Conservation (phyloP, 2,797 vertebrate genomes). For the Ceryle rudis region DNA sequence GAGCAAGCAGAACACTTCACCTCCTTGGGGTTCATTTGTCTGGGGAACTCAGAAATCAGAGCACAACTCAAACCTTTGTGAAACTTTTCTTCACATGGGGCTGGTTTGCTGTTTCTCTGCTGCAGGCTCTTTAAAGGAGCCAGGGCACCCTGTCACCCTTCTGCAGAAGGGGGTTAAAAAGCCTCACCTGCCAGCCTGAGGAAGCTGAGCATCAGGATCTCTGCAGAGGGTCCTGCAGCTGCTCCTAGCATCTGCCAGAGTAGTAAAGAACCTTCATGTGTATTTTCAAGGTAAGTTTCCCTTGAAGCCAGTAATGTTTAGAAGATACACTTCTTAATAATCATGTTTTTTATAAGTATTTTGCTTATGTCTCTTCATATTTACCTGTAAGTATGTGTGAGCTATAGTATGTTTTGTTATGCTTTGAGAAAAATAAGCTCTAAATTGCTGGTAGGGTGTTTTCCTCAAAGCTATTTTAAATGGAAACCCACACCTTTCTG, state of each 20-base stretch:
- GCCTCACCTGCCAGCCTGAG: rapidly evolving
- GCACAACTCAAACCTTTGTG: not conserved
- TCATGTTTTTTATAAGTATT: not conserved
- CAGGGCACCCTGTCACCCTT: not conserved
- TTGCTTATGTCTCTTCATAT: not conserved
- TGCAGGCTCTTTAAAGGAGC: not conserved
- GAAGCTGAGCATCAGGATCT: not conserved
- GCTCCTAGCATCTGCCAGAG: conserved; percentile 1
- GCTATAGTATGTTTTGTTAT: not conserved
- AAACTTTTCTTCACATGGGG: not conserved
- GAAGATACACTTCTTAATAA: not conserved
- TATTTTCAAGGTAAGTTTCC: not conserved
- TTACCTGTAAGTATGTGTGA: not conserved
- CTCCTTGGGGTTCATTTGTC: not conserved
- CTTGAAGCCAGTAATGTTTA: not conserved
- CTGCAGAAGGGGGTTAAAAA: not conserved
- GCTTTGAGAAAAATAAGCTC: not conserved
- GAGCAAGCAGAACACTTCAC: not conserved
- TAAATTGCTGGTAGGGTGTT: not conserved
- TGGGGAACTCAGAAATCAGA: not conserved
- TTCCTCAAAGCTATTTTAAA: not conserved
- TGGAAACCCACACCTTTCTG: not conserved
- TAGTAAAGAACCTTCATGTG: not conserved
- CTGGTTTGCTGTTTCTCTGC: not conserved
- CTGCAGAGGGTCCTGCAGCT: not conserved